These are phyloP conservation scores for Pleuronectes platessa DNA, from an alignment of 2,113 vertebrate genomes.

Conservation along the genomic window DNA sequence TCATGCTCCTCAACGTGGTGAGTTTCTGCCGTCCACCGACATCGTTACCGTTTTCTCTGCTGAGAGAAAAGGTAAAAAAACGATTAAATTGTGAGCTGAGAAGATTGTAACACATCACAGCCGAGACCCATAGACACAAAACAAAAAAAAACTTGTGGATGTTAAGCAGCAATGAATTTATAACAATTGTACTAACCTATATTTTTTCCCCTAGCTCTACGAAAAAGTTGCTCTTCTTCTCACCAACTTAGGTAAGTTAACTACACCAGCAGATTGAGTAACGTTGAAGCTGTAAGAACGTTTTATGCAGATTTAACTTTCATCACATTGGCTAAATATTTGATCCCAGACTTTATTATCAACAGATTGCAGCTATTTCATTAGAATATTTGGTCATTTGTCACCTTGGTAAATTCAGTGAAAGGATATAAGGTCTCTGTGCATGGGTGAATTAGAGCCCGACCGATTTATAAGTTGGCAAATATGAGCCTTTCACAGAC, in stretches of 20 bases:
- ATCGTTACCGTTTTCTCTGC: neutral
- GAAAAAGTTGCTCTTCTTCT: slow-evolving; percentile 94
- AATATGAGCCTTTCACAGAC: too few relatives aligned
- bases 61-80: neutral
- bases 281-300: too few relatives aligned
- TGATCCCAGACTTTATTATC: too few relatives aligned
- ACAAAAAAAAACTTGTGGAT: neutral
- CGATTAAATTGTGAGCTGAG: neutral
- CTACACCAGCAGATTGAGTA: neutral
- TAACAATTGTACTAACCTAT: neutral
- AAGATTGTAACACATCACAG: neutral
- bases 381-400: too few relatives aligned
- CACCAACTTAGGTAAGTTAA: slow-evolving; percentile 92
- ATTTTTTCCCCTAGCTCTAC: slow-evolving; percentile 85
- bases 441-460: too few relatives aligned
- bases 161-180: too few relatives aligned
- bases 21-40: slow-evolving; percentile 57
- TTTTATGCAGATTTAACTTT: too few relatives aligned
- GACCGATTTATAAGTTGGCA: too few relatives aligned
- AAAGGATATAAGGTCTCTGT: too few relatives aligned
- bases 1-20: slow-evolving; percentile 96
- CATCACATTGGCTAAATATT: too few relatives aligned
- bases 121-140: neutral
- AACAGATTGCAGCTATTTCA: too few relatives aligned
- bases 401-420: too few relatives aligned